Base-by-base conservation (phyloP, 2,113 vertebrate species). In the Python bivittatus region DNA sequence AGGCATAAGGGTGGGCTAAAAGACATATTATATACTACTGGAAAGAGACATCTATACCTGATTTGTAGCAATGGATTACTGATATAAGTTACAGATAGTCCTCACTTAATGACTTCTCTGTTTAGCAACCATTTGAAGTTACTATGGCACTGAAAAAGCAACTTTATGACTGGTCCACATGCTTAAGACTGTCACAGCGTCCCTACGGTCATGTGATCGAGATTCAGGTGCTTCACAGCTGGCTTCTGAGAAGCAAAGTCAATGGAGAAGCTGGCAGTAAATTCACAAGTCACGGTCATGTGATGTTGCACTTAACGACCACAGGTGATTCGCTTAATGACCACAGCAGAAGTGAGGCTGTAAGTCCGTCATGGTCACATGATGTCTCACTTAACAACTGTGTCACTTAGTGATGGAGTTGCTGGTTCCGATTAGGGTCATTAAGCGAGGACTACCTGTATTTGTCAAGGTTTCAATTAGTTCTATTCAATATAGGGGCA, bases 131-230 rank as follows among this genome's bases (percentile, higher is more conserved):
- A 6, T 48, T 48, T 38, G 72, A 79, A 42, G 17, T 38, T 42
- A 42, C 22, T 17, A 79, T 22, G 33, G 15, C 1, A 0, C 1
- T 79, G 72, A 79, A 79, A 79, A 79, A 79, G 38, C 42, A 79
- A 79, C 33, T 79, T 38, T 79, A 22, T 42, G 72, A 22, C 72
- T 0, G 0, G 29, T n/a, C 64, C 33, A 38, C 68, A 9, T 20
- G 7, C 33, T 79, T 79, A 42, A 79, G 72, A 79, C 17, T 3
- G 17, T 42, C 72, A 79, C 7, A 9, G 2, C 6, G 1, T 79
- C 22, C 33, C 6, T 7, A 20, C 0, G 1, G 17, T 42, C 72
- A 79, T 0, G 0, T 79, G 17, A 79, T 79, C 0, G 1, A 38
- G 38, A 79, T 33, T 79, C 33, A 8, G 33, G 68, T 17, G 6